phyloP scores from a whole-genome alignment of 2,888 invertebrate species.

The Busseola fusca region DNA sequence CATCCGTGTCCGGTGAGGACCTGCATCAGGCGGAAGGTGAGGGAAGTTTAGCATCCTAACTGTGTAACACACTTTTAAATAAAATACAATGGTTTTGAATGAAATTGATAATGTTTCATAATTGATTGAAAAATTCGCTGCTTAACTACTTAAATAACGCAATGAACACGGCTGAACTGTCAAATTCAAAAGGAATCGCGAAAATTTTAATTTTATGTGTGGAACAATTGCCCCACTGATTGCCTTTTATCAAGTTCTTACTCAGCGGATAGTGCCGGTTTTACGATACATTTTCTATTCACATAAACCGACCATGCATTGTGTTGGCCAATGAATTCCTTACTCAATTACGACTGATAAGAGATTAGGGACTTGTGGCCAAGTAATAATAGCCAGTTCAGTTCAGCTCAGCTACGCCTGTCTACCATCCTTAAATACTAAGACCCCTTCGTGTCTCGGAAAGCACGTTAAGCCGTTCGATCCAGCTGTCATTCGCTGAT shows the following conservation, averaged over 20 bases:
- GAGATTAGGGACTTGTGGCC: background rate
- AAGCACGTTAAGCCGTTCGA: background rate
- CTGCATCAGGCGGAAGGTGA: too few relatives aligned
- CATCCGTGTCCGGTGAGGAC: too few relatives aligned
- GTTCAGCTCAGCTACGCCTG: too few relatives aligned
- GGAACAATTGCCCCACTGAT: background rate
- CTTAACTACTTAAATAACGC: background rate
- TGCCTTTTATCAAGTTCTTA: slow-evolving; percentile 8
- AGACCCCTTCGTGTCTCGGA: background rate
- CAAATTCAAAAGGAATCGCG: background rate
- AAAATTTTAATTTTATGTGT: background rate
- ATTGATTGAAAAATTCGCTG: background rate
- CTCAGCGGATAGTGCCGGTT: slow-evolving; percentile 4
- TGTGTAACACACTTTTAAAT: too few relatives aligned
- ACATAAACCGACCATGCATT: slow-evolving; percentile 29
- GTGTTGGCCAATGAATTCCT: slow-evolving; percentile 30
- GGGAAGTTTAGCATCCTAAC: too few relatives aligned
- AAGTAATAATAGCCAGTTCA: background rate
- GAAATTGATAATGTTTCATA: too few relatives aligned
- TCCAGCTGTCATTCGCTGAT: background rate
- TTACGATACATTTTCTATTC: slow-evolving; percentile 7
- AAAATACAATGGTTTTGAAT: too few relatives aligned
- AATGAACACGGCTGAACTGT: background rate
- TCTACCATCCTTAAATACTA: background rate
- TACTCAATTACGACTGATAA: slow-evolving; percentile 17